These are phyloP conservation scores for Microtus agrestis DNA, from an alignment of 2,797 vertebrate genomes.

Conservation along the genomic window DNA sequence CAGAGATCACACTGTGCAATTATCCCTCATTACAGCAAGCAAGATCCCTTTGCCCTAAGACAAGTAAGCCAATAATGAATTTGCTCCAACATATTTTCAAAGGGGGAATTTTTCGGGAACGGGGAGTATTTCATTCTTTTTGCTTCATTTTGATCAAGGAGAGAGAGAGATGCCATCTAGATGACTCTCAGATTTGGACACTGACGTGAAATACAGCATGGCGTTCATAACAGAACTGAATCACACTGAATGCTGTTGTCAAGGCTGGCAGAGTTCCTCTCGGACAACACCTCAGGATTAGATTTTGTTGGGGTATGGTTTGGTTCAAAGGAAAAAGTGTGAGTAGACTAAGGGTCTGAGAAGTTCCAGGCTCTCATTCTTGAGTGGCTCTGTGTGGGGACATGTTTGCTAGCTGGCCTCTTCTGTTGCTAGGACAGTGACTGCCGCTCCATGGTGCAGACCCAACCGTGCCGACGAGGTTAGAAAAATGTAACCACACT, in stretches of 20 bases:
- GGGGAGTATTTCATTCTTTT: constrained; percentile 44
- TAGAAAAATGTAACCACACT: constrained; percentile 69
- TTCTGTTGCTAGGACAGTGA: constrained; percentile 72
- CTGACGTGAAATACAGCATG: constrained; percentile 2
- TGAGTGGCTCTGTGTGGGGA: constrained; percentile 1
- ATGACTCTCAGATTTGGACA: background rate
- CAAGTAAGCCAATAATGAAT: constrained; percentile 64
- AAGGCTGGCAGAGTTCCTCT: background rate
- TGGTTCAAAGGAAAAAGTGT: background rate
- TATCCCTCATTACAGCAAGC: constrained; percentile 38
- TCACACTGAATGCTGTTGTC: background rate
- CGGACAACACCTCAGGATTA: background rate
- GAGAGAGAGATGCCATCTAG: background rate
- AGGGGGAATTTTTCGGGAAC: constrained; percentile 36
- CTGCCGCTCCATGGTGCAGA: constrained; percentile 57
- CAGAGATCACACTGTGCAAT: constrained; percentile 33
- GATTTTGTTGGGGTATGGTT: background rate
- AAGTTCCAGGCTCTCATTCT: background rate
- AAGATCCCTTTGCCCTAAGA: constrained; percentile 21
- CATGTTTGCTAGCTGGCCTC: constrained; percentile 46
- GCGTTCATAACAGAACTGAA: constrained; percentile 23
- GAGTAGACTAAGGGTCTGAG: background rate
- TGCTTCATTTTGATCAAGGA: background rate
- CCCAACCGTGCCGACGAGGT: constrained; percentile 59
- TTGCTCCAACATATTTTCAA: constrained; percentile 35